Conservation (phyloP, 2,113 vertebrate species). For the Oxygymnocypris stewartii region DNA sequence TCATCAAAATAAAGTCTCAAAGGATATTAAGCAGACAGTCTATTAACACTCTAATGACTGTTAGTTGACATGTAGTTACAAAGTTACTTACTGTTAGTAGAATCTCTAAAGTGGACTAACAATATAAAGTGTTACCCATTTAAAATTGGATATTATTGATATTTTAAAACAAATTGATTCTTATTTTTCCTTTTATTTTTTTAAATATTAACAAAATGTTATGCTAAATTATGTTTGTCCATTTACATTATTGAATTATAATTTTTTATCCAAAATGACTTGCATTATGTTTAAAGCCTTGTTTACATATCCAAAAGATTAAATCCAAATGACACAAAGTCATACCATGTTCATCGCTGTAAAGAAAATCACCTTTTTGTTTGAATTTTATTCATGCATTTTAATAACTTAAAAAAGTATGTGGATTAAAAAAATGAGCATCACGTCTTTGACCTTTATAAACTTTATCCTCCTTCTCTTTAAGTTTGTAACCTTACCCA, state of each 20-base stretch:
- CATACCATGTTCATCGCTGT: too few relatives aligned
- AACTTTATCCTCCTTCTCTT: not conserved
- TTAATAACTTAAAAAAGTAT: not conserved
- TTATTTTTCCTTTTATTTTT: not conserved
- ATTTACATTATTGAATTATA: not conserved
- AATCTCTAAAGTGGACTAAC: too few relatives aligned
- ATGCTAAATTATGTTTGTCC: not conserved
- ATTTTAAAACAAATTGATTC: not conserved
- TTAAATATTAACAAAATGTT: not conserved
- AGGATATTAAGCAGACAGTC: too few relatives aligned
- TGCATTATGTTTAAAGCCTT: not conserved
- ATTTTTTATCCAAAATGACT: not conserved
- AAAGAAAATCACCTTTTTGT: not conserved
- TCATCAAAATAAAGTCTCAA: too few relatives aligned
- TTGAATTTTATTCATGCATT: not conserved
- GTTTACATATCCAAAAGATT: not conserved
- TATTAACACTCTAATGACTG: too few relatives aligned
- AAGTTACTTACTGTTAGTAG: too few relatives aligned
- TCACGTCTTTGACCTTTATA: not conserved
- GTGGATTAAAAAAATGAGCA: not conserved
- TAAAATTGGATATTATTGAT: not conserved
- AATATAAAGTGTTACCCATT: too few relatives aligned
- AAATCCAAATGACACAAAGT: not conserved
- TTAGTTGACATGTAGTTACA: too few relatives aligned
- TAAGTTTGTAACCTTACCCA: not conserved